These are phyloP conservation scores for Ectobius pallidus DNA, from an alignment of 2,888 invertebrate species.

Conservation along the genomic window DNA sequence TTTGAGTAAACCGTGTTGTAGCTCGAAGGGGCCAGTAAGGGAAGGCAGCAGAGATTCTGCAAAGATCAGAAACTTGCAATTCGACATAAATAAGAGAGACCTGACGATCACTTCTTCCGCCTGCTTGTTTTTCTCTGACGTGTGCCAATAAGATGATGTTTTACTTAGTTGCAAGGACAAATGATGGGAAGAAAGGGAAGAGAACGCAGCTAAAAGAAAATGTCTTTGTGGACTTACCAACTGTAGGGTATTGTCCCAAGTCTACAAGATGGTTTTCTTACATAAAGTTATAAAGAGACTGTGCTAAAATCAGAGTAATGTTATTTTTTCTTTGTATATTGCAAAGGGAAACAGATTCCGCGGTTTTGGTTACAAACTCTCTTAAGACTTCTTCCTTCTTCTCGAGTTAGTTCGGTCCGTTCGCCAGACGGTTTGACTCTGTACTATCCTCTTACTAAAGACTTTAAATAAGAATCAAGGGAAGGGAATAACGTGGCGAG, in stretches of 20 bases:
- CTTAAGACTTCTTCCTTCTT: conserved; percentile 30
- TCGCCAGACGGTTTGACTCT: background rate
- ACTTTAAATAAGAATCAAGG: conserved; percentile 33
- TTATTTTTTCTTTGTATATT: background rate
- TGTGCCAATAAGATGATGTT: background rate
- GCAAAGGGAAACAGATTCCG: conserved; percentile 4
- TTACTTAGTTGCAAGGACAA: background rate
- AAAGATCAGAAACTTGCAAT: background rate
- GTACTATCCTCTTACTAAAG: conserved; percentile 30
- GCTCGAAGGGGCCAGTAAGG: background rate
- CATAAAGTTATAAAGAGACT: background rate
- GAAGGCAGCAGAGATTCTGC: background rate
- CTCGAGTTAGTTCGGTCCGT: background rate
- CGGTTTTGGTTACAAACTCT: conserved; percentile 37
- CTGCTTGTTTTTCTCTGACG: conserved; percentile 12
- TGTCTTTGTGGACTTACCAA: conserved; percentile 34
- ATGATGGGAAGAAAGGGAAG: background rate
- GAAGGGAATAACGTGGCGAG: conserved; percentile 16
- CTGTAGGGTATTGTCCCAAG: conserved; percentile 36
- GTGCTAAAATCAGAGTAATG: background rate
- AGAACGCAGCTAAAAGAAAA: background rate
- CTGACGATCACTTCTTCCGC: background rate
- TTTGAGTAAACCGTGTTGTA: conserved; percentile 28
- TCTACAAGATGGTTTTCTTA: conserved; percentile 29
- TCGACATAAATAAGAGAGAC: background rate